A percentile compares a stretch with the other conserved stretches of the same genome.
These are phyloP conservation scores for Macquaria australasica DNA, from an alignment of 2,113 vertebrate species.

Conservation along the genomic window DNA sequence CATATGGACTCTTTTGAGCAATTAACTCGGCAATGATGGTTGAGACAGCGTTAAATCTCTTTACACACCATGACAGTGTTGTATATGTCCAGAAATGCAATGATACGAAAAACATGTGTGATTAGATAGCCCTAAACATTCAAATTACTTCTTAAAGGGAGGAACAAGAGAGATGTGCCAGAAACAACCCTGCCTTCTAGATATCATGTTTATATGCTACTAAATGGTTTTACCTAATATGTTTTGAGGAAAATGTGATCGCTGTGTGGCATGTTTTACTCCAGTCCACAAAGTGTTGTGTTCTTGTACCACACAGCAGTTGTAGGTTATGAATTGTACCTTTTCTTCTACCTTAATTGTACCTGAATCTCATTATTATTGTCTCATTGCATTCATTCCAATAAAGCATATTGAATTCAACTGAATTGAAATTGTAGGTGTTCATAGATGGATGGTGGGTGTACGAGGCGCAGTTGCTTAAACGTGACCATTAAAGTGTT, in stretches of 20 bases:
- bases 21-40: conserved; percentile 60
- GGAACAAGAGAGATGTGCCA: neutral
- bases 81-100: conserved; percentile 35
- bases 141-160: neutral
- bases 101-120: conserved; percentile 8
- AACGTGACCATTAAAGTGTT: conserved; percentile 16
- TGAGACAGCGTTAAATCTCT: conserved; percentile 66
- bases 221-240: neutral
- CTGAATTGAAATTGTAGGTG: neutral
- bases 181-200: neutral
- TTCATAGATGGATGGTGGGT: neutral
- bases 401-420: too few species aligned
- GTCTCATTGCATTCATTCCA: too few species aligned
- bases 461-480: neutral
- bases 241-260: conserved; percentile 19
- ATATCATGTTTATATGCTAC: neutral
- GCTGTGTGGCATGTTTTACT: neutral
- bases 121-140: conserved; percentile 34
- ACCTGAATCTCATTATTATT: too few species aligned
- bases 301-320: too few species aligned
- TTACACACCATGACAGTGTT: conserved; percentile 41
- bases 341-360: too few species aligned
- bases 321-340: neutral
- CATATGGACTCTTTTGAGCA: conserved; percentile 56
- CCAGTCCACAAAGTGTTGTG: neutral